Conservation (phyloP, 2,113 vertebrate species). For the Phainopepla nitens region DNA sequence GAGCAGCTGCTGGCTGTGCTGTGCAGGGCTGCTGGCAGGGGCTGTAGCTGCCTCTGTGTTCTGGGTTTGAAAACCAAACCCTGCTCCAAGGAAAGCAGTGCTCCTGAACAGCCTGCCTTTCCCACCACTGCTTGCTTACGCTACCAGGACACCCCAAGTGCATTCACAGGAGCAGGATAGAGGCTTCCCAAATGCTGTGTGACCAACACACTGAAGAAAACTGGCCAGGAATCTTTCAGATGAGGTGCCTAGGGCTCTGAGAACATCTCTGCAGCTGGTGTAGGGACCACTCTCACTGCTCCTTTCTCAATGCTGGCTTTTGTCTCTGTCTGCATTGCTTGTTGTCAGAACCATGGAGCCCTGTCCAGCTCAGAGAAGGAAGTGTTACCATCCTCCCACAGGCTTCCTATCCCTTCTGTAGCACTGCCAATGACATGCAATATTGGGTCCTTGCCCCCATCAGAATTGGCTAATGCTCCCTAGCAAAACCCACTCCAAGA, state of each 20-base stretch:
- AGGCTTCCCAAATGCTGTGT: fast-evolving
- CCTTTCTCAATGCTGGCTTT: not conserved
- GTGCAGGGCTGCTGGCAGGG: not conserved
- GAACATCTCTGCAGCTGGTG: not conserved
- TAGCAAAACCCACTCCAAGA: not conserved
- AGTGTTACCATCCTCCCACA: not conserved
- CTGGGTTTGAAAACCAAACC: not conserved
- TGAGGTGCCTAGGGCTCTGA: not conserved
- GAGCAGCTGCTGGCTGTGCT: not conserved
- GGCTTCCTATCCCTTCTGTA: not conserved
- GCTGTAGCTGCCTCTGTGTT: fast-evolving
- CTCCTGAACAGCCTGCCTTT: not conserved
- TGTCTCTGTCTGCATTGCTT: not conserved
- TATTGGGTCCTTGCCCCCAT: not conserved
- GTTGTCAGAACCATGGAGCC: not conserved
- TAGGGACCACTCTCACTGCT: not conserved
- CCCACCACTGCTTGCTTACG: not conserved
- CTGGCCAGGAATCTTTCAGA: not conserved
- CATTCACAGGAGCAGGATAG: not conserved
- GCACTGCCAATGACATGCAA: not conserved
- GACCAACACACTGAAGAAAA: not conserved
- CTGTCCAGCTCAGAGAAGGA: not conserved
- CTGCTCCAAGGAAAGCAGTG: not conserved
- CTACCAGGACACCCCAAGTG: not conserved
- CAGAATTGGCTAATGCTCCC: not conserved